Conservation (phyloP, 2,797 vertebrate genomes). For the Ambastaia sidthimunki region DNA sequence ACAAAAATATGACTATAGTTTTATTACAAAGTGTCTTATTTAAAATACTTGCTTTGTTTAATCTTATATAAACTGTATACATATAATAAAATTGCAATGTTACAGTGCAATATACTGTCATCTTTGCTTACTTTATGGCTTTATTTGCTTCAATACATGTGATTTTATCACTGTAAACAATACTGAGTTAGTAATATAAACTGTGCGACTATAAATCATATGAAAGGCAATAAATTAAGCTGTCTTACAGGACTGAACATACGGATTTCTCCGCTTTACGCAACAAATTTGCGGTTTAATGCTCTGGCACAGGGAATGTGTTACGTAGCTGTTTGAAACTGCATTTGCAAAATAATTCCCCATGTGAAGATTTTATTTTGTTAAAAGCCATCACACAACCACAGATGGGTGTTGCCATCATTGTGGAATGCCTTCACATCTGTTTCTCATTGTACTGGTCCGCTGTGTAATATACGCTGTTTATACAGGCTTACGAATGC, state of each 20-base stretch:
- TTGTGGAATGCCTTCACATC: conserved; percentile 47
- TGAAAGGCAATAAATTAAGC: conserved; percentile 25
- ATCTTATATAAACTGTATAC: conserved; percentile 14
- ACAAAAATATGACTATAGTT: neutral
- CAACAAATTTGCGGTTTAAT: neutral
- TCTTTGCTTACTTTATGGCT: conserved; percentile 24
- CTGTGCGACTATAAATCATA: neutral
- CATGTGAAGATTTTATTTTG: conserved; percentile 26
- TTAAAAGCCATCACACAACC: conserved; percentile 43
- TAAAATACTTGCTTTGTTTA: conserved; percentile 11
- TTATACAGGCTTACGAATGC: conserved; percentile 32
- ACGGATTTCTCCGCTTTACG: neutral
- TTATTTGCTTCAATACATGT: conserved; percentile 12
- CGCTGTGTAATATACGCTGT: conserved; percentile 12
- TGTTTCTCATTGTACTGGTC: conserved; percentile 51
- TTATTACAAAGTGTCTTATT: neutral
- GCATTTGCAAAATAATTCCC: conserved; percentile 7
- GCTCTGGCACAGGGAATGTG: neutral
- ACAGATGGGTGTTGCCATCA: conserved; percentile 44
- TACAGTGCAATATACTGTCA: conserved; percentile 16
- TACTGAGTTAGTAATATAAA: conserved; percentile 3
- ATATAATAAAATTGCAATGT: conserved; percentile 16
- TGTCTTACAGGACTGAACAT: neutral
- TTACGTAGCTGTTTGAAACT: conserved; percentile 16
- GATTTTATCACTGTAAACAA: conserved; percentile 44